Evolutionary conservation across 2,888 invertebrate species (phyloP).

Genomic region (Chirona hameri): DNA sequence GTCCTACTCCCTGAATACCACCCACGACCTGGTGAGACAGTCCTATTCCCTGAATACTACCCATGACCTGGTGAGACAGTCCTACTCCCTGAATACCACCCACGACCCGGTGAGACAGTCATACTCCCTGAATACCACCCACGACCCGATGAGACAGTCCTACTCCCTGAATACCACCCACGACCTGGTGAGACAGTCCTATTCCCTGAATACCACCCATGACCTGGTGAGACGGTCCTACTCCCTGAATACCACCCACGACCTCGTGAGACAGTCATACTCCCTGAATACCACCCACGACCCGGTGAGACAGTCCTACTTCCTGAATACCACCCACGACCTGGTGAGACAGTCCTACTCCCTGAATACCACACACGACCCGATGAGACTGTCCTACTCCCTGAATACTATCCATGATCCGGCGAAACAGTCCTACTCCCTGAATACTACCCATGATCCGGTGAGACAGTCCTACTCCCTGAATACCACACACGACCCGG

Average conservation of each 20-base stretch:
- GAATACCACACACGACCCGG: slow-evolving; percentile 62
- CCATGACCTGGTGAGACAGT: slow-evolving; percentile 56
- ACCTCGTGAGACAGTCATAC: slow-evolving; percentile 54
- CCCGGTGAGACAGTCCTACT: slow-evolving; percentile 51
- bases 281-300: slow-evolving; percentile 61
- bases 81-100: slow-evolving; percentile 55
- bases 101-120: slow-evolving; percentile 56
- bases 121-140: slow-evolving; percentile 56
- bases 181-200: slow-evolving; percentile 54
- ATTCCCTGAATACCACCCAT: slow-evolving; percentile 57
- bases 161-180: slow-evolving; percentile 58
- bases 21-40: slow-evolving; percentile 59
- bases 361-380: slow-evolving; percentile 60
- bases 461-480: slow-evolving; percentile 51
- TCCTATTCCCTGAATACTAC: slow-evolving; percentile 56
- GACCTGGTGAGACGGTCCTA: slow-evolving; percentile 54
- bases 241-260: slow-evolving; percentile 59
- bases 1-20: slow-evolving; percentile 53
- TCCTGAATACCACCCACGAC: slow-evolving; percentile 60
- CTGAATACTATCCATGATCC: slow-evolving; percentile 62
- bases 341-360: slow-evolving; percentile 52
- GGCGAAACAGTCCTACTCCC: slow-evolving; percentile 48
- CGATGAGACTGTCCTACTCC: slow-evolving; percentile 53
- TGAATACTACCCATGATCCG: slow-evolving; percentile 62
- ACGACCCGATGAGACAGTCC: slow-evolving; percentile 58